Evolutionary conservation across 2,888 invertebrate genomes (phyloP), one percentile per base, ranked within the genome.

Genomic region (Lepidochrysops patricia): DNA sequence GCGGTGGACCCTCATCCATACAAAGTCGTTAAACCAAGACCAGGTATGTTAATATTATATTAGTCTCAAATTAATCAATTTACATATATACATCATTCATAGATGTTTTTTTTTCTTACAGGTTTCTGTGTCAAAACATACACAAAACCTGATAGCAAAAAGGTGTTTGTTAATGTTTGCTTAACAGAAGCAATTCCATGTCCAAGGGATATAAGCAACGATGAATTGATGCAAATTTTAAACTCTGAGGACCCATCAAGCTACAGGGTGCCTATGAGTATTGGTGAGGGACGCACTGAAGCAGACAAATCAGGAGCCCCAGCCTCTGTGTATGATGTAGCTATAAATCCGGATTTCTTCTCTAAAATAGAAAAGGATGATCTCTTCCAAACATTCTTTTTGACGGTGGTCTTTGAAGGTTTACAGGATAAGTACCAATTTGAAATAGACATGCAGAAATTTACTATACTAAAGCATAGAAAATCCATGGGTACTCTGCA

Each of bases 201-300:
- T 61, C 95, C 94, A 1, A 89, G 91, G 69, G 93, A 96, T 69
- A 91, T 96, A 43, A 90, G 91, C 1, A 92, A 93, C 74, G 92
- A 92, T 60, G 94, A 95, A 70, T 86, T 96, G 1, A 85, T 92
- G 66, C 89, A 91, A 61, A 91, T 96, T 60, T 79, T 96, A 25
- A 90, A 91, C 63, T 93, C 94, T 0, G 91, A 92, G 60, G 93
- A 94, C 57, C 92, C 94, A 0, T 91, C 93, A 2, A 91, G 91
- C 54, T 97, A 93, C 79, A 89, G 94, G 64, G 93, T 98, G 50
- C 97, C 97, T 0, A 95, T 98, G 95, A 97, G 97, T 76, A 94
- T 98, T 65, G 97, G 97, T 0, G 94, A 94, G 73, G 92, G 95
- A 3, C 93, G 94, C 68, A 90, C 91, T 4, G 96, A 96, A 72